A percentile compares a stretch with the other conserved stretches of the same genome.
phyloP scores from a whole-genome alignment of 1,140 invertebrate species.

The Temnothorax nylanderi region DNA sequence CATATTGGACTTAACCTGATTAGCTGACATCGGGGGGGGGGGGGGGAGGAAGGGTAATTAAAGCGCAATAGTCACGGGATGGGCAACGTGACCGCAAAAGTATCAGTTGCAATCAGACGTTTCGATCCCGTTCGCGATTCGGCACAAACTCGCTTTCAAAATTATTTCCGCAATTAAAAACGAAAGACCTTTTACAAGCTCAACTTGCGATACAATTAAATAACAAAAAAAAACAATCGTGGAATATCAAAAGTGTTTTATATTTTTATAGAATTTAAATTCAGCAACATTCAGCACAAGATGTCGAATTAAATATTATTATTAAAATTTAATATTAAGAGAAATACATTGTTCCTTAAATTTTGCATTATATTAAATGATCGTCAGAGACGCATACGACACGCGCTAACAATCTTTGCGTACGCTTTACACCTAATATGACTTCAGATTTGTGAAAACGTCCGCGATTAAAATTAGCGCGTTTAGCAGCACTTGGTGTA shows the following conservation, averaged over 20 bases:
- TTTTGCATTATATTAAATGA: neutral
- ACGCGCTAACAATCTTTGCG: too few relatives aligned
- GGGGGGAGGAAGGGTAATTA: constrained; percentile 26
- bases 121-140: neutral
- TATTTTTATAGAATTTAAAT: neutral
- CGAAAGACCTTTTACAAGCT: neutral
- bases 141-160: neutral
- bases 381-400: neutral
- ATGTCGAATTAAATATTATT: neutral
- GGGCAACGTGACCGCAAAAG: constrained; percentile 27
- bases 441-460: neutral
- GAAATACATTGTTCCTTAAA: neutral
- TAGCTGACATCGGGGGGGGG: constrained; percentile 45
- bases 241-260: neutral
- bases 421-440: neutral
- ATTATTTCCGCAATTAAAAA: neutral
- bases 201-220: neutral
- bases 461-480: neutral
- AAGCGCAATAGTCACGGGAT: constrained; percentile 52
- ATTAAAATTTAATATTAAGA: too few relatives aligned
- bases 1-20: constrained; percentile 61
- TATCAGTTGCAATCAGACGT: constrained; percentile 13
- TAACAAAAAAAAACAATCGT: neutral
- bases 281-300: neutral
- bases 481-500: neutral